These are phyloP conservation scores for Apodemus speciosus DNA, from an alignment of 2,113 vertebrate species.

Conservation along the genomic window DNA sequence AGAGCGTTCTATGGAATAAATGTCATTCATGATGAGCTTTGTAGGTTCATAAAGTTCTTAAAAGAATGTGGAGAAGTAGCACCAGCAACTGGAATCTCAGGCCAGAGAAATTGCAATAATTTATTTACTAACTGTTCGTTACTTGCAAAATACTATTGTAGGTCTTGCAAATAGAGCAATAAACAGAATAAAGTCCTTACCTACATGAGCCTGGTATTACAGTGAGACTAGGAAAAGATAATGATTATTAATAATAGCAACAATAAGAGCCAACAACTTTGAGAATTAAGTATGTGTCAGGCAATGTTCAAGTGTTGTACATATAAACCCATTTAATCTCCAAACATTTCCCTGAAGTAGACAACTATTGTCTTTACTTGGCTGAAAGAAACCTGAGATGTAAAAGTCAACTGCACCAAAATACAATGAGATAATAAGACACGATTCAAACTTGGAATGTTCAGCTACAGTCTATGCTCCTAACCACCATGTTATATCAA, in stretches of 20 bases:
- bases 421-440: constrained; percentile 38
- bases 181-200: constrained; percentile 45
- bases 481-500: constrained; percentile 40
- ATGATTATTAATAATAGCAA: constrained; percentile 35
- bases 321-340: constrained; percentile 30
- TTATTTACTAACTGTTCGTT: constrained; percentile 49
- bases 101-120: constrained; percentile 20
- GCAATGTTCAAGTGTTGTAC: constrained; percentile 20
- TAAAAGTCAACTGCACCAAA: constrained; percentile 16
- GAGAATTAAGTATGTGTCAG: neutral
- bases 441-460: constrained; percentile 1
- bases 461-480: constrained; percentile 23
- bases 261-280: constrained; percentile 30
- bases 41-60: constrained; percentile 28
- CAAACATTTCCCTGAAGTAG: constrained; percentile 49
- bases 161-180: neutral
- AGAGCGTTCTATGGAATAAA: constrained; percentile 46
- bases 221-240: neutral
- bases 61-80: neutral
- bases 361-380: constrained; percentile 18
- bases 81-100: neutral
- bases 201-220: neutral
- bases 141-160: constrained; percentile 4
- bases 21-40: constrained; percentile 32
- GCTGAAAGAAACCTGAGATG: constrained; percentile 38